Base-by-base conservation (phyloP, 2,113 vertebrate species). In the Mastomys coucha region DNA sequence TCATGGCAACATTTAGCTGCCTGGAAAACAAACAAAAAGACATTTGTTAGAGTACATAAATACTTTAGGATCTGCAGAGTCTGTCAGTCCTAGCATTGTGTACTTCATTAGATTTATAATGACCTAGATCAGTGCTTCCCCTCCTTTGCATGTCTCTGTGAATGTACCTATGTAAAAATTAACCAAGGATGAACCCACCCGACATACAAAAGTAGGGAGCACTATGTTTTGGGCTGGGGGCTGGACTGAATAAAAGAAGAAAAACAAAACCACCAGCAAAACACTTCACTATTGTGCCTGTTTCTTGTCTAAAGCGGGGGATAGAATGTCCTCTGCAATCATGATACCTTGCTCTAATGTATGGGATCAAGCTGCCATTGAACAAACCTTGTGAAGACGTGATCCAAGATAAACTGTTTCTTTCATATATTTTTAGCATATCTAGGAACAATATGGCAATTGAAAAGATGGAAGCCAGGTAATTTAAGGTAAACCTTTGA, bases 401-500 rank as follows among this genome's bases (percentile, higher is more conserved):
- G 12, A 88, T 8, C 49, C 22, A 72, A 70, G n/a, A 72, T n/a
- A 72, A 53, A n/a, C 2, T 33, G 67, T 53, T 88, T 56, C 26
- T 39, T 24, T 72, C 33, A 88, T 53, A 39, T 88, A 39, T 63
- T 53, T 56, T 17, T 53, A 88, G 39, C 31, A 73, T 17, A 88
- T 24, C 22, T 56, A 39, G 36, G 65, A 88, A 70, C 36, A 88
- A 20, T n/a, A 28, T 69, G 33, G 67, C 31, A 69, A 36, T 36
- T 36, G 36, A 36, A 69, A 31, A 13, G 5, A 69, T 36, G 31
- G 31, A 69, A 19, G 4, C n/a, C 39, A 72, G 5, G 33, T 56
- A 72, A 22, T 91, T 96, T 28, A 85, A 53, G 92, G 63, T 20
- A 56, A 92, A 75, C 75, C n/a, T 75, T 76, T 89, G 75, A 86